Base-by-base conservation (phyloP, 2,888 invertebrate genomes). In the Drosophila mercatorum region DNA sequence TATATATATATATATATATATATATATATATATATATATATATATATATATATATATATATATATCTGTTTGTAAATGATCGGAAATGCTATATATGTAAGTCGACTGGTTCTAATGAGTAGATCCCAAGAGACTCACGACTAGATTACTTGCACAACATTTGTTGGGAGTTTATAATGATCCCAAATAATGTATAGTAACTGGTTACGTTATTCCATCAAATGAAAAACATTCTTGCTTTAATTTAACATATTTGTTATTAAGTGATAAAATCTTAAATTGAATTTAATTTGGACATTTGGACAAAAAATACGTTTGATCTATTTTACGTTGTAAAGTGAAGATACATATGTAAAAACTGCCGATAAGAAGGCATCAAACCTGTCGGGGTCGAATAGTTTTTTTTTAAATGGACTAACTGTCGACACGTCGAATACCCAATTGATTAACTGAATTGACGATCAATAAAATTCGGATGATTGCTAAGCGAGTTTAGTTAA, bases 401-500 rank as follows among this genome's bases (percentile, higher is more conserved):
- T 40, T 40, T 14, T 6, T 40, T 14, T 14, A 5, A 40, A 6
- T 40, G 14, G 22, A 5, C 26, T 46, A 46, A 22, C 26, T 46
- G 11, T 46, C 46, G 46, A 12, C 46, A 26, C 46, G n/a, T n/a
- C 7, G n/a, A 41, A n/a, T 8, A 41, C n/a, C 41, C 41, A n/a
- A 46, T 41, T 55, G 53, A 63, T 67, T 53, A 36, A 47, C 34
- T 22, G n/a, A 66, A 53, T 55, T 55, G 55, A 5, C 22, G 38
- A 10, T 6, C 40, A 53, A 60, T 55, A 64, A 69, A 66, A n/a
- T n/a, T 17, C 60, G 43, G 38, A 11, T 36, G 60, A 74, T 74
- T 69, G 61, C 53, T 28, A 41, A 65, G 58, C 44, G 38, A 63
- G 57, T 46, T 68, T 36, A 53, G 43, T 53, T 40, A 36, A 47